A percentile compares a stretch with the other conserved stretches of the same genome.
phyloP scores from a whole-genome alignment of 2,888 invertebrate species.

The Drosophila affinis region DNA sequence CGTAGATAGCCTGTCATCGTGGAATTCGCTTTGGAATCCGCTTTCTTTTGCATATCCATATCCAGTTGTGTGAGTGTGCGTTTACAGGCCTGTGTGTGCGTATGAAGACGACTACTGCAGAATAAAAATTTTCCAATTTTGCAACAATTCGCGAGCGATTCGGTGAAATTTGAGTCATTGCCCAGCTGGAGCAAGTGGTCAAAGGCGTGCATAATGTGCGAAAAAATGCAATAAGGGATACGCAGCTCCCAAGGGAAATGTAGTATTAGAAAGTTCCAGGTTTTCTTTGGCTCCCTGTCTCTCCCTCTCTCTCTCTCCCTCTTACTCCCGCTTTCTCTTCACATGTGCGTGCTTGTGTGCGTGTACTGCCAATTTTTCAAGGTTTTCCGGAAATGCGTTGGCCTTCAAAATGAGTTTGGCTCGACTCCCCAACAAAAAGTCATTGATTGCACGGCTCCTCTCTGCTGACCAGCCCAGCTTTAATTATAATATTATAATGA shows the following conservation, averaged over 20 bases:
- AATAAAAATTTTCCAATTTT: conserved; percentile 75
- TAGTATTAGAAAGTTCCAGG: conserved; percentile 65
- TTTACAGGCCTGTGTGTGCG: conserved; percentile 34
- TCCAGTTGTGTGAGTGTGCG: conserved; percentile 7
- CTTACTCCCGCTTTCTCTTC: background rate
- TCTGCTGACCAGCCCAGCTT: background rate
- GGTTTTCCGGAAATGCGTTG: conserved; percentile 47
- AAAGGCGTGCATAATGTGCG: background rate
- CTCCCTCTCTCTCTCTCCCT: conserved; percentile 8
- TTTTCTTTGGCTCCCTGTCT: conserved; percentile 39
- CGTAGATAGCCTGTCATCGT: accelerated
- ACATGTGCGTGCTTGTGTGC: conserved; percentile 32
- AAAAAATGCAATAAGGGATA: conserved; percentile 18
- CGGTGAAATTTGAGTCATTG: conserved; percentile 62
- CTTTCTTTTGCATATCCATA: no score
- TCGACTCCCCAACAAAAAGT: conserved; percentile 21
- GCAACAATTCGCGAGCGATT: conserved; percentile 56
- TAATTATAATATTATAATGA: background rate
- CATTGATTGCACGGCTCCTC: background rate
- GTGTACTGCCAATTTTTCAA: conserved; percentile 48
- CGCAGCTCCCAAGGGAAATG: background rate
- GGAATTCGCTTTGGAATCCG: no score
- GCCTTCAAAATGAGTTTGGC: conserved; percentile 31
- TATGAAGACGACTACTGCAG: conserved; percentile 52
- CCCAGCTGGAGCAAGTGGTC: conserved; percentile 11